Conservation (phyloP, 2,797 vertebrate genomes). For the Prunella strophiata region DNA sequence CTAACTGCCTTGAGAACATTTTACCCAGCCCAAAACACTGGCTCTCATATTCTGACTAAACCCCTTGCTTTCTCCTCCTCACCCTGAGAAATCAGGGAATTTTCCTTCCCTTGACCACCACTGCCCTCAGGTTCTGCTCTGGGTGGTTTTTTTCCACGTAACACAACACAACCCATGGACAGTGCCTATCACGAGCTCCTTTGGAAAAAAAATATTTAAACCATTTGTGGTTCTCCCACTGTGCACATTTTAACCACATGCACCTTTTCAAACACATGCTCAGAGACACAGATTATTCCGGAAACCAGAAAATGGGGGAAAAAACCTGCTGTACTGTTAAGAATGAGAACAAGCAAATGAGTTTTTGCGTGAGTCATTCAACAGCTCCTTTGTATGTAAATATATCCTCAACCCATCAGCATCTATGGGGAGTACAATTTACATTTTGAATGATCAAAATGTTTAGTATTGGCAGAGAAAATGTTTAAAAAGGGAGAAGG, state of each 20-base stretch:
- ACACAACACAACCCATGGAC: background rate
- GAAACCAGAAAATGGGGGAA: background rate
- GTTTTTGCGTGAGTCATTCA: background rate
- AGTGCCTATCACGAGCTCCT: background rate
- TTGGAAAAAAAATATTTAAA: background rate
- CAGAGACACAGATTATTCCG: background rate
- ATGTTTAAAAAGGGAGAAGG: constrained; percentile 66
- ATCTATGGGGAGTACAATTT: constrained; percentile 67
- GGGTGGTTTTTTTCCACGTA: background rate
- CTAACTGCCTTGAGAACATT: background rate
- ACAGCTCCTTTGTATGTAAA: constrained; percentile 50
- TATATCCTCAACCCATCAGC: constrained; percentile 58
- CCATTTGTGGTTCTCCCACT: background rate
- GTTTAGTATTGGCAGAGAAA: constrained; percentile 69
- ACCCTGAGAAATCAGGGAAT: background rate
- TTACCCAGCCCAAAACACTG: background rate
- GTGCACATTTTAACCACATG: background rate
- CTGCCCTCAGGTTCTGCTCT: background rate
- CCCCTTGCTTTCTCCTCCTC: background rate
- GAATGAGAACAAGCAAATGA: constrained; percentile 12
- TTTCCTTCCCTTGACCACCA: background rate
- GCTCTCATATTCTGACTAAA: background rate
- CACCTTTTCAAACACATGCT: constrained; percentile 4
- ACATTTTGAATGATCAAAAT: constrained; percentile 73
- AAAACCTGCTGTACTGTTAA: background rate